These are phyloP conservation scores for Cephalopachus bancanus DNA, from an alignment of 2,797 vertebrate species.

Conservation along the genomic window DNA sequence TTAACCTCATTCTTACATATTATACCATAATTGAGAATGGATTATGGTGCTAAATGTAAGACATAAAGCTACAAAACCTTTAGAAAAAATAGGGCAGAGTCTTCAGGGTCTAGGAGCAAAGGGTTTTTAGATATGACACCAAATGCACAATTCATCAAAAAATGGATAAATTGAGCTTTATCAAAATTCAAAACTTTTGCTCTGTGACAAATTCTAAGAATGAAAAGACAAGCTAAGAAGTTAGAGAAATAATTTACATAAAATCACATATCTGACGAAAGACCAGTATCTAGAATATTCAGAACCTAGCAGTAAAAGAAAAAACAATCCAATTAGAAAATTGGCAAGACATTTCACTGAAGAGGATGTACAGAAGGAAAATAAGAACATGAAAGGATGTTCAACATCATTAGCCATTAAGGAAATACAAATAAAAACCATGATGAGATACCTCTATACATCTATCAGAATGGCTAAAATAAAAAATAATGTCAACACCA, in stretches of 20 bases:
- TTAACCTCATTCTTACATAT: background rate
- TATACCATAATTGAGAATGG: background rate
- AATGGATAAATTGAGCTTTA: background rate
- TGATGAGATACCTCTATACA: background rate
- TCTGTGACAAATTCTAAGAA: background rate
- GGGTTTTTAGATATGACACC: background rate
- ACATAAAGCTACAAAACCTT: background rate
- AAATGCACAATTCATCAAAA: background rate
- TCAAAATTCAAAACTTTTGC: background rate
- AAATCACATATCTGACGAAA: slow-evolving; percentile 23
- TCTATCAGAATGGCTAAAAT: background rate
- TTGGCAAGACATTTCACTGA: slow-evolving; percentile 45
- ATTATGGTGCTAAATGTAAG: slow-evolving; percentile 3
- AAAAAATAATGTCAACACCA: background rate
- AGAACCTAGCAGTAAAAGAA: slow-evolving; percentile 22
- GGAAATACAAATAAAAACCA: slow-evolving; percentile 33
- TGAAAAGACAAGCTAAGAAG: background rate
- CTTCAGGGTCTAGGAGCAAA: background rate
- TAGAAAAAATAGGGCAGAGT: background rate
- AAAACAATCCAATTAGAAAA: slow-evolving; percentile 56
- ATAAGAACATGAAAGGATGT: slow-evolving; percentile 1
- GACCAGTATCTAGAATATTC: slow-evolving; percentile 25
- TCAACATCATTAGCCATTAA: slow-evolving; percentile 10
- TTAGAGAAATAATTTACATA: background rate
- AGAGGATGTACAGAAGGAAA: slow-evolving; percentile 21